A percentile compares a stretch with the other conserved stretches of the same genome.
phyloP scores from a whole-genome alignment of 2,797 vertebrate genomes.

The Tamandua tetradactyla region DNA sequence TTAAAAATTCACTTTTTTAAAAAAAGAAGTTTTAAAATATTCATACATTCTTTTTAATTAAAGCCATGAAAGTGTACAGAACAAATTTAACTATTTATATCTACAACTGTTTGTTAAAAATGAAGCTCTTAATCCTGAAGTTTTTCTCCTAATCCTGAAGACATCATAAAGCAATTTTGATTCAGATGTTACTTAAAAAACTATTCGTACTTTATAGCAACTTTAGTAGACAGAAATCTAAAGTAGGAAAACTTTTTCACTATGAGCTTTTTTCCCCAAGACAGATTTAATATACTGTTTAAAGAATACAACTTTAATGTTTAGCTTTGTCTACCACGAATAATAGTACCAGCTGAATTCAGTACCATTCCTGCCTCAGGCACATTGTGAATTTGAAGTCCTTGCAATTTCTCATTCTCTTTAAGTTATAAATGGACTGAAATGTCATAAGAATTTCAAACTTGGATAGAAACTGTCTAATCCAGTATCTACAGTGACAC shows the following conservation, averaged over 20 bases:
- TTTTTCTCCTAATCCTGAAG: constrained; percentile 14
- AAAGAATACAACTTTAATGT: constrained; percentile 76
- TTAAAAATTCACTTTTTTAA: neutral
- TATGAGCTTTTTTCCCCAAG: constrained; percentile 58
- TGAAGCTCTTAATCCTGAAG: neutral
- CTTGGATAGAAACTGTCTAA: constrained; percentile 49
- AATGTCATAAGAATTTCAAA: constrained; percentile 79
- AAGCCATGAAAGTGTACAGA: neutral
- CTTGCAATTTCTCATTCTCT: constrained; percentile 64
- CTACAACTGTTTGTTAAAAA: neutral
- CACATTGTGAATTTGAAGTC: constrained; percentile 65
- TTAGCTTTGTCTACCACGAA: constrained; percentile 77
- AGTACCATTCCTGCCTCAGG: constrained; percentile 71
- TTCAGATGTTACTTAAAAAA: neutral
- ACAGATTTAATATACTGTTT: constrained; percentile 64
- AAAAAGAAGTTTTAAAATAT: neutral
- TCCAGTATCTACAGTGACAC: neutral
- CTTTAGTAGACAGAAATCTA: neutral
- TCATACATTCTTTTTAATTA: neutral
- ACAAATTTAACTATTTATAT: neutral
- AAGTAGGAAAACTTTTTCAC: constrained; percentile 56
- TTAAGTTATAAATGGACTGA: constrained; percentile 80
- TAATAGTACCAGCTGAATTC: constrained; percentile 77
- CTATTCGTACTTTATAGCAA: constrained; percentile 50
- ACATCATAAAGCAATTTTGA: constrained; percentile 45